phyloP scores from a whole-genome alignment of 2,113 vertebrate species.

The Ctenomys sociabilis region DNA sequence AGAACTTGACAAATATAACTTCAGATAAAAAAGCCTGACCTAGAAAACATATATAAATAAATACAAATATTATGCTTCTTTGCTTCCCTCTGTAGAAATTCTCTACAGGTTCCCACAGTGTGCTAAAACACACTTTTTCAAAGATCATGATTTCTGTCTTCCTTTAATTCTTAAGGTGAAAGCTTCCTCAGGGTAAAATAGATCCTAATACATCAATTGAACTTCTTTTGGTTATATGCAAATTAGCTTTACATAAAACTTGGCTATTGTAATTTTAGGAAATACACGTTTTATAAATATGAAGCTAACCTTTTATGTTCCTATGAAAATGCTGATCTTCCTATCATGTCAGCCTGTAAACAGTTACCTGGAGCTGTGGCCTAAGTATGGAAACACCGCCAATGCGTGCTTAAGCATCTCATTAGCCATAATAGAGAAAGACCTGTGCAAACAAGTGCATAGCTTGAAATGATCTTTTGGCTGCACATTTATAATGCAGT shows the following conservation, averaged over 20 bases:
- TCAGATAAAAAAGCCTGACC: background rate
- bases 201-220: background rate
- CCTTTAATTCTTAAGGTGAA: background rate
- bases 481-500: background rate
- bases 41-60: background rate
- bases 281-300: background rate
- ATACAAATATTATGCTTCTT: background rate
- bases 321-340: background rate
- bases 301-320: background rate
- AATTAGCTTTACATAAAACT: background rate
- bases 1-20: background rate
- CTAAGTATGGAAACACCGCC: background rate
- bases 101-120: fast-evolving
- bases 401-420: background rate
- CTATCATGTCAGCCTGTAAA: too few species aligned
- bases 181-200: background rate
- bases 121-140: background rate
- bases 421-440: background rate
- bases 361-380: background rate
- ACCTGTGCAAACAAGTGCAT: background rate
- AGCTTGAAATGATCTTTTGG: background rate
- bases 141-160: background rate
- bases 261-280: background rate
- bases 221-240: background rate
- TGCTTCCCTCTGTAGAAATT: background rate